phyloP scores from a whole-genome alignment of 1,140 invertebrate genomes.

The Charaxes varanes region DNA sequence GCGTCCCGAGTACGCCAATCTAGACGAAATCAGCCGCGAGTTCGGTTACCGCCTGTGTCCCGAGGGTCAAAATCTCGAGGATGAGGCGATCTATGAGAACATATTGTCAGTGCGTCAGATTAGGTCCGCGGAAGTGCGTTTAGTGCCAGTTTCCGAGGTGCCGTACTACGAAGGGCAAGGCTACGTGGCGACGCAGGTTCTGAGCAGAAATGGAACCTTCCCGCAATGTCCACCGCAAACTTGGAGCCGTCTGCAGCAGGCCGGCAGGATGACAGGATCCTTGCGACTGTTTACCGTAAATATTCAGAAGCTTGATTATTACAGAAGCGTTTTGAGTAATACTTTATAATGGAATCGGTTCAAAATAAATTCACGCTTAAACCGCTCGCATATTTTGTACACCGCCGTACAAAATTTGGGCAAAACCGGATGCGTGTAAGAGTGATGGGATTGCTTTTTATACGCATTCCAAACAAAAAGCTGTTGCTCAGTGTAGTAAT shows the following conservation, averaged over 20 bases:
- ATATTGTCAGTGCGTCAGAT: slow-evolving; percentile 65
- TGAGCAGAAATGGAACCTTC: slow-evolving; percentile 68
- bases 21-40: slow-evolving; percentile 67
- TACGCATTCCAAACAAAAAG: slow-evolving; percentile 62
- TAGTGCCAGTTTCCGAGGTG: slow-evolving; percentile 66
- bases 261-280: slow-evolving; percentile 50
- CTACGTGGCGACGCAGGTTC: slow-evolving; percentile 64
- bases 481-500: slow-evolving; percentile 50
- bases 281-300: slow-evolving; percentile 59
- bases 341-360: neutral
- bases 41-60: slow-evolving; percentile 68
- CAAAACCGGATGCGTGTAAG: slow-evolving; percentile 54
- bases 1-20: slow-evolving; percentile 64
- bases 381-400: slow-evolving; percentile 4
- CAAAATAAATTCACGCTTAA: neutral
- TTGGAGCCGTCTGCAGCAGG: slow-evolving; percentile 55
- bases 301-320: slow-evolving; percentile 15
- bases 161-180: slow-evolving; percentile 64
- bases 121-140: slow-evolving; percentile 67
- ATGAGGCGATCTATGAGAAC: slow-evolving; percentile 70
- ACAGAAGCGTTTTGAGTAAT: neutral
- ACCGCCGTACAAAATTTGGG: slow-evolving; percentile 22
- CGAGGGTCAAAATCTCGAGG: slow-evolving; percentile 70
- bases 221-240: slow-evolving; percentile 64
- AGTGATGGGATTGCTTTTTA: slow-evolving; percentile 54